phyloP scores from a whole-genome alignment of 1,140 invertebrate genomes.

The Dysdera silvatica region DNA sequence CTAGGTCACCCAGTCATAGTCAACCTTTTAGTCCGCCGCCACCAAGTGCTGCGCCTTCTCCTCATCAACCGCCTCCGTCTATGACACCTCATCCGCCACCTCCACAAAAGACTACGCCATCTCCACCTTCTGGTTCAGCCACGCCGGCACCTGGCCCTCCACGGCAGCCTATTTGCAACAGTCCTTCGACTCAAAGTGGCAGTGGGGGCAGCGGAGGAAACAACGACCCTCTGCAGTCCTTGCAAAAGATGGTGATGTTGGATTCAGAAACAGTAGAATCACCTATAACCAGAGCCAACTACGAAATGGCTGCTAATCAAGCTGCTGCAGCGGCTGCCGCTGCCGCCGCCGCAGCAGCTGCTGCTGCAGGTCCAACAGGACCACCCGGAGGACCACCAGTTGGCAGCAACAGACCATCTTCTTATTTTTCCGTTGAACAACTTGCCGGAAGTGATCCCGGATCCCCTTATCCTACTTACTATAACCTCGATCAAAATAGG shows the following conservation, averaged over 20 bases:
- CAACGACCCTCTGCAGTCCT: slow-evolving; percentile 36
- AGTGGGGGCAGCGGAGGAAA: neutral
- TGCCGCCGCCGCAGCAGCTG: slow-evolving; percentile 25
- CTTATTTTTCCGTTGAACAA: slow-evolving; percentile 30
- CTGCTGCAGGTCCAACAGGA: slow-evolving; percentile 3
- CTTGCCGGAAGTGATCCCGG: slow-evolving; percentile 27
- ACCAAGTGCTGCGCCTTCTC: slow-evolving; percentile 24
- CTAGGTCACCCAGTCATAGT: slow-evolving; percentile 21
- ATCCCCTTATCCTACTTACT: slow-evolving; percentile 33
- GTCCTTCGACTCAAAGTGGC: neutral
- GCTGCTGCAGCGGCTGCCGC: neutral
- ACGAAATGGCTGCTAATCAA: slow-evolving; percentile 29
- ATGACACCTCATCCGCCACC: slow-evolving; percentile 20
- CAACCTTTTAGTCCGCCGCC: slow-evolving; percentile 30
- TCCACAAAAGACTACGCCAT: slow-evolving; percentile 26
- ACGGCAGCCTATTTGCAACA: slow-evolving; percentile 6
- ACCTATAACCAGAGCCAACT: slow-evolving; percentile 21
- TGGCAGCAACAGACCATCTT: slow-evolving; percentile 9
- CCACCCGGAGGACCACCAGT: neutral
- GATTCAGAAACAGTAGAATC: slow-evolving; percentile 30
- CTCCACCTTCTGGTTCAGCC: slow-evolving; percentile 17
- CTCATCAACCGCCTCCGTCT: slow-evolving; percentile 27
- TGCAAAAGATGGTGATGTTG: slow-evolving; percentile 38
- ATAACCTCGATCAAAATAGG: slow-evolving; percentile 34
- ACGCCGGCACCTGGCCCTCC: neutral